Evolutionary conservation across 2,113 vertebrate species (phyloP).

Genomic region (Barnardius zonarius): DNA sequence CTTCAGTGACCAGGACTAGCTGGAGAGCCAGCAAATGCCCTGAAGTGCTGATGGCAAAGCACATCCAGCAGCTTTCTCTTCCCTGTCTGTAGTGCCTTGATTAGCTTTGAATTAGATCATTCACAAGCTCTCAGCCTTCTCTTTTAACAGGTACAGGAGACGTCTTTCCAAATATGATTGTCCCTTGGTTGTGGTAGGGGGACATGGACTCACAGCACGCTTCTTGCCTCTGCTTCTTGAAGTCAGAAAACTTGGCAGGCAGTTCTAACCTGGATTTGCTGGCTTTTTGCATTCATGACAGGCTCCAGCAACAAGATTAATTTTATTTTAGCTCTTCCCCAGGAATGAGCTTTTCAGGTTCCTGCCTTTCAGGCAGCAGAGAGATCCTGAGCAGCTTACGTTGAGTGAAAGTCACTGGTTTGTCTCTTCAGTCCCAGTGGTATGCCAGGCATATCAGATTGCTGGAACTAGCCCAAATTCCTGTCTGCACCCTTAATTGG

Average conservation of each 20-base stretch:
- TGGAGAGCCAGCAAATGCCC: not conserved
- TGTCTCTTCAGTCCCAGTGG: not conserved
- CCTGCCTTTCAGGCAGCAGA: not conserved
- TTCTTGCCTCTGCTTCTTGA: not conserved
- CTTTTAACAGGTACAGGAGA: not conserved
- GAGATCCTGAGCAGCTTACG: not conserved
- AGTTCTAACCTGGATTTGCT: not conserved
- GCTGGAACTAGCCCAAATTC: slow-evolving; percentile 8
- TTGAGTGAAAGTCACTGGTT: not conserved
- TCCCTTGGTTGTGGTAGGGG: not conserved
- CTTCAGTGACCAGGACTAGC: not conserved
- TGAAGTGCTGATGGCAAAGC: not conserved
- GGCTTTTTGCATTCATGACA: not conserved
- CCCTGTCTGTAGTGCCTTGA: not conserved
- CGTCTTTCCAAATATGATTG: not conserved
- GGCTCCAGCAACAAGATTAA: not conserved
- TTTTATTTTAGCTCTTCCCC: not conserved
- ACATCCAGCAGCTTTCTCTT: not conserved
- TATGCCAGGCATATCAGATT: not conserved
- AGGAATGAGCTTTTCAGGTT: not conserved
- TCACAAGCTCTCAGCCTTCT: not conserved
- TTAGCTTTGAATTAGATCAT: not conserved
- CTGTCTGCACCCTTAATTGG: slow-evolving; percentile 22
- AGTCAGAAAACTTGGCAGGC: not conserved
- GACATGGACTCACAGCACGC: accelerated